Percentiles rank a stretch among this genome's conserved stretches.
phyloP scores from a whole-genome alignment of 1,140 invertebrate genomes.

The Aricia agestis region DNA sequence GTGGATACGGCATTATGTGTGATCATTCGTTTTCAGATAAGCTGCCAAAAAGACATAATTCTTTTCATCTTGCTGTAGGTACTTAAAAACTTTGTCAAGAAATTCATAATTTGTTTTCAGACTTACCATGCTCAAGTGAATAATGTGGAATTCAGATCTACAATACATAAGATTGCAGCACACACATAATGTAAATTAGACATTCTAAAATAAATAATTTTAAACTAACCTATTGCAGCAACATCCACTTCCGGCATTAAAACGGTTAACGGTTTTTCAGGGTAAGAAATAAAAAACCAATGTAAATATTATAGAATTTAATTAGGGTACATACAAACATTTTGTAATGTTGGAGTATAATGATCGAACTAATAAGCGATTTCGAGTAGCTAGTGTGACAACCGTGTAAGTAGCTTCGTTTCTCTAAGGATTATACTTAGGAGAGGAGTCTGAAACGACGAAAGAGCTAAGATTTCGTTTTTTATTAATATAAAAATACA shows the following conservation, averaged over 20 bases:
- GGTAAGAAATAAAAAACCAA: neutral
- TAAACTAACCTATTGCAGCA: too few species aligned
- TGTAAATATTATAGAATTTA: conserved; percentile 72
- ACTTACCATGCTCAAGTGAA: too few species aligned
- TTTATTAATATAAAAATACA: conserved; percentile 43
- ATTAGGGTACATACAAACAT: conserved; percentile 76
- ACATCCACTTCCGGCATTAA: neutral
- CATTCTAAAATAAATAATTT: too few species aligned
- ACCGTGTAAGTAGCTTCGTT: conserved; percentile 53
- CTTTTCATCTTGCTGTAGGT: too few species aligned
- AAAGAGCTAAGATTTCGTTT: conserved; percentile 32
- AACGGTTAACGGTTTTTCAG: neutral
- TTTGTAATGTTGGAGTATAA: conserved; percentile 74
- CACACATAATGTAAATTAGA: too few species aligned
- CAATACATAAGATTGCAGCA: too few species aligned
- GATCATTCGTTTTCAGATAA: too few species aligned
- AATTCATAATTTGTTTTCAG: too few species aligned
- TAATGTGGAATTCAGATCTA: too few species aligned
- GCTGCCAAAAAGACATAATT: too few species aligned
- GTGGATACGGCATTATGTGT: too few species aligned
- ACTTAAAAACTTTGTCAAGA: too few species aligned
- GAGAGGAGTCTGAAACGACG: conserved; percentile 45
- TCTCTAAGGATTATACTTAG: conserved; percentile 39
- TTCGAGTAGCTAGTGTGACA: conserved; percentile 64
- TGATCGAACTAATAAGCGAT: conserved; percentile 73